phyloP scores from a whole-genome alignment of 2,797 vertebrate species.

The Tolypeutes matacus region DNA sequence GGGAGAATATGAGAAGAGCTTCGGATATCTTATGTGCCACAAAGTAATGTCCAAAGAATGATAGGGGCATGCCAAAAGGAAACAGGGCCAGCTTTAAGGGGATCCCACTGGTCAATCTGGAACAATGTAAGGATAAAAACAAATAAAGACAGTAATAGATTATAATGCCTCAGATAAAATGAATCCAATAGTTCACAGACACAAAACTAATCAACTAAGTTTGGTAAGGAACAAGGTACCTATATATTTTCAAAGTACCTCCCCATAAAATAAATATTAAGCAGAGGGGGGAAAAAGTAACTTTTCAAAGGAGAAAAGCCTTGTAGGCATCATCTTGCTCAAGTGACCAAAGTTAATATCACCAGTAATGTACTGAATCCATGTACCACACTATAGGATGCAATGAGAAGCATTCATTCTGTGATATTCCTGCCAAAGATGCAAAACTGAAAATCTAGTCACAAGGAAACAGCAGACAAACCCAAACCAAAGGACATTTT shows the following conservation, averaged over 20 bases:
- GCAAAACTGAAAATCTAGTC: background rate
- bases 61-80: background rate
- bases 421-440: background rate
- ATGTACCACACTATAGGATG: background rate
- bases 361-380: background rate
- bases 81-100: background rate
- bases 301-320: background rate
- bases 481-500: background rate
- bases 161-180: background rate
- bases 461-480: background rate
- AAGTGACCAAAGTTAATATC: background rate
- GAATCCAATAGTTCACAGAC: background rate
- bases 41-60: background rate
- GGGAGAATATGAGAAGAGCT: background rate
- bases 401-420: background rate
- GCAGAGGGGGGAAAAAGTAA: background rate
- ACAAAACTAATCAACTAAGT: background rate
- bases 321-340: background rate
- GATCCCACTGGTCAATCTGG: background rate
- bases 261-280: background rate
- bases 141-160: background rate
- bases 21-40: background rate
- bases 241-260: conserved; percentile 37
- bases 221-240: background rate
- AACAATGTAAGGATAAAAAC: background rate